Base-by-base conservation (phyloP, 2,113 vertebrate species). In the Fregata magnificens region DNA sequence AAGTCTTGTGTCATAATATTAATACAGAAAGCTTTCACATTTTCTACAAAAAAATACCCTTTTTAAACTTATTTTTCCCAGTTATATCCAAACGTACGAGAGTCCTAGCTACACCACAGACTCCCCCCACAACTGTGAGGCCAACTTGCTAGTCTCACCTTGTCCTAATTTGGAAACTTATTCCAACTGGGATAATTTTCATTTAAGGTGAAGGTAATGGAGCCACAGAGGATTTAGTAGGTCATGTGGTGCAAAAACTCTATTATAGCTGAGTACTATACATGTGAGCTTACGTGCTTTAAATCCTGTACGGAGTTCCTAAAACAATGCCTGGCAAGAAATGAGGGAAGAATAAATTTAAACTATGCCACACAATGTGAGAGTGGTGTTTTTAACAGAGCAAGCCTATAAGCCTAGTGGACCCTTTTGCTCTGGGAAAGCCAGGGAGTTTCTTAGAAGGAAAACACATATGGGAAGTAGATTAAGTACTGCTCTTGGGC, bases 251-350 rank as follows among this genome's bases (percentile, higher is more conserved):
- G 53, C 20, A 76, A 82, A 95, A 84, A 5, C 7, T 59, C n/a
- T 55, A 0, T 28, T 58, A 32, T 4, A 90, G 69, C 45, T 47
- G 50, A 70, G 20, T 42, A 53, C 16, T 61, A 16, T n/a, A 17
- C 40, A 34, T 15, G 34, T 76, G 16, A 76, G 22, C 21, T 85
- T 88, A 26, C 42, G 18, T 18, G 24, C 71, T 81, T 71, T 66
- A 73, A 86, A 58, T 86, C 49, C 45, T 29, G 1, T 38, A 14
- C 32, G 13, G 45, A 59, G 53, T 49, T 70, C 79, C 58, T 82
- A 58, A 90, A 94, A 88, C 49, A 92, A 92, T 88, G 74, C 10
- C 78, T 90, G 79, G 22, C 74, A 93, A 82, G 58, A 85, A 93
- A 40, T 0, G 1, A 52, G 50, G 31, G 52, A 88, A 63, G 44